Percentiles rank a stretch among this genome's conserved stretches.
Evolutionary conservation across 2,888 invertebrate species (phyloP).

Genomic region (Perithous albicinctus): DNA sequence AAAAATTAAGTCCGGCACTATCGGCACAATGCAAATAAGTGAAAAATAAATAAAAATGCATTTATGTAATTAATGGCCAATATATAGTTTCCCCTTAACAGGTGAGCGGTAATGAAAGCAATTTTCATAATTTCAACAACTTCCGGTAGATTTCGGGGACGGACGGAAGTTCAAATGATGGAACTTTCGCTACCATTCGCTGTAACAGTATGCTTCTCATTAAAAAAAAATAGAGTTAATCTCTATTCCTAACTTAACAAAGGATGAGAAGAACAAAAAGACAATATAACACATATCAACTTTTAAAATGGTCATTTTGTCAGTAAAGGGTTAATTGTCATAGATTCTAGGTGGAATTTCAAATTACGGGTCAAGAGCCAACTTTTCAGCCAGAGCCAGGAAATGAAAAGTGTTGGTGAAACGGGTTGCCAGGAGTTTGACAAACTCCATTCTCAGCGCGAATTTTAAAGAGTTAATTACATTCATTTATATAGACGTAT

Average conservation of each 20-base stretch:
- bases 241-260: background rate
- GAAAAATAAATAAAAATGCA: too few relatives aligned
- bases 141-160: too few relatives aligned
- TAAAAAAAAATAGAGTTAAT: background rate
- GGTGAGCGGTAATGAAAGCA: too few relatives aligned
- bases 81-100: background rate
- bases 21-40: too few relatives aligned
- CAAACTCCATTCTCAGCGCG: background rate
- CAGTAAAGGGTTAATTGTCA: too few relatives aligned
- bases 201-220: too few relatives aligned
- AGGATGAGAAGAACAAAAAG: background rate
- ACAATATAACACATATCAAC: background rate
- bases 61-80: too few relatives aligned
- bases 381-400: background rate
- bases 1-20: too few relatives aligned
- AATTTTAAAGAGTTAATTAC: background rate
- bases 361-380: background rate
- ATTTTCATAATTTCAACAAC: too few relatives aligned
- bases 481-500: constrained; percentile 1
- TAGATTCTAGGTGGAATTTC: background rate
- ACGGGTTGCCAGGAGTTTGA: background rate
- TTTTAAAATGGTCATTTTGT: background rate
- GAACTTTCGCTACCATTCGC: too few relatives aligned
- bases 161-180: too few relatives aligned
- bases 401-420: background rate